phyloP scores from a whole-genome alignment of 64 coral and sea anemone genomes.

The Stichodactyla helianthus region DNA sequence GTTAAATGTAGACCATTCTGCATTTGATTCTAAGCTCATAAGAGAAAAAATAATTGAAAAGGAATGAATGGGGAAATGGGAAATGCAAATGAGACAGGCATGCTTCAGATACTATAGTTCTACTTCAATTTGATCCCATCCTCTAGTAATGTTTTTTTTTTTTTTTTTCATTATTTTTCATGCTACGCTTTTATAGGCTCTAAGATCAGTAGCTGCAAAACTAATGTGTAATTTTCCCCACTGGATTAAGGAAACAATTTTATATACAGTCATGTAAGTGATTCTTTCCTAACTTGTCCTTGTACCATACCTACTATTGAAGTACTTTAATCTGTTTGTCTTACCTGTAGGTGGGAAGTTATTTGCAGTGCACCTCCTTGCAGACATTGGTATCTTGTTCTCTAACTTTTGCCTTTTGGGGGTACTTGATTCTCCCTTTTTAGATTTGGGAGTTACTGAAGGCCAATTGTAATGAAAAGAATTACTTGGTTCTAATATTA shows the following conservation, averaged over 20 bases:
- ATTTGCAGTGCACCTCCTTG: constrained; percentile 9
- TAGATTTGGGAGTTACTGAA: constrained; percentile 3
- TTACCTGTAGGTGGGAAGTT: neutral
- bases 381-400: constrained; percentile 20
- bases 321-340: neutral
- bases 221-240: no score
- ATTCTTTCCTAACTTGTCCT: no score
- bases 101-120: no score
- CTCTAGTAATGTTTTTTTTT: no score
- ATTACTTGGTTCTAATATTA: no score
- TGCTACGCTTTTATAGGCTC: no score
- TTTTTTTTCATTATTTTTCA: no score
- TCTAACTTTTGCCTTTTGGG: constrained; percentile 10
- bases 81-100: neutral
- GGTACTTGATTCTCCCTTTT: neutral
- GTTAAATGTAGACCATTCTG: neutral
- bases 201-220: no score
- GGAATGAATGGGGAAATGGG: neutral
- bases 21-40: neutral
- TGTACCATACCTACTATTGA: neutral
- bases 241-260: no score
- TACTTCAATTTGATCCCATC: no score
- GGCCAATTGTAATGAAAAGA: neutral
- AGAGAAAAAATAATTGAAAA: neutral
- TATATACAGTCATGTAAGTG: no score